These are phyloP conservation scores for Andrena dorsata DNA, from an alignment of 2,888 invertebrate species.

Conservation along the genomic window DNA sequence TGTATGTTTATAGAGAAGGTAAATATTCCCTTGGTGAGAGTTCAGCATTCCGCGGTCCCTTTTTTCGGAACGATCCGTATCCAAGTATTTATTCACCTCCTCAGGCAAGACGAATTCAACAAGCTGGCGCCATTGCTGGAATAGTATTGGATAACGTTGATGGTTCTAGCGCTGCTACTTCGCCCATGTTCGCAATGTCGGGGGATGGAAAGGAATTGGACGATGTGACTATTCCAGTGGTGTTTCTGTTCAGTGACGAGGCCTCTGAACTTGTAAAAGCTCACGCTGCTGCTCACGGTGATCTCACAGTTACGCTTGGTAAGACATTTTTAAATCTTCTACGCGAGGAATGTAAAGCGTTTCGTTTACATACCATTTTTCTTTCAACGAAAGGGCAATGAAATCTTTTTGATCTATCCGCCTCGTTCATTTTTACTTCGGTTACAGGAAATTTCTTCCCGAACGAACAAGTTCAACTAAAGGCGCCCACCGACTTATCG, in stretches of 20 bases:
- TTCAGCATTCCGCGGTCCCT: neutral
- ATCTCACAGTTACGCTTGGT: slow-evolving; percentile 81
- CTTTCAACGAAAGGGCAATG: neutral
- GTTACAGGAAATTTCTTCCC: slow-evolving; percentile 74
- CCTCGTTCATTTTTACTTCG: slow-evolving; percentile 8
- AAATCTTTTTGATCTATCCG: neutral
- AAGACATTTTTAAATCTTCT: slow-evolving; percentile 46
- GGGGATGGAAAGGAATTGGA: slow-evolving; percentile 92
- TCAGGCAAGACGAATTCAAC: slow-evolving; percentile 92
- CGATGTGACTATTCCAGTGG: slow-evolving; percentile 95
- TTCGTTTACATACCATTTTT: neutral
- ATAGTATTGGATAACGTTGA: slow-evolving; percentile 94
- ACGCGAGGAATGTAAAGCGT: neutral
- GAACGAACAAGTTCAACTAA: slow-evolving; percentile 80
- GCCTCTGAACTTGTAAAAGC: slow-evolving; percentile 89
- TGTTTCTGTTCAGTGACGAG: slow-evolving; percentile 94
- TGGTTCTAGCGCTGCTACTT: slow-evolving; percentile 90
- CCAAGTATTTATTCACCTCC: slow-evolving; percentile 46
- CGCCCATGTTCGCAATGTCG: slow-evolving; percentile 98
- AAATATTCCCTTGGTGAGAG: slow-evolving; percentile 25
- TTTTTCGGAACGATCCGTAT: neutral
- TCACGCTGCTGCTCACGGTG: slow-evolving; percentile 80
- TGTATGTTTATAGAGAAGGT: slow-evolving; percentile 98
- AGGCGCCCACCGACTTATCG: slow-evolving; percentile 82
- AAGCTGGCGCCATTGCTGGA: slow-evolving; percentile 93